Conservation (phyloP, 1,140 invertebrate genomes). For the Hypothenemus hampei region DNA sequence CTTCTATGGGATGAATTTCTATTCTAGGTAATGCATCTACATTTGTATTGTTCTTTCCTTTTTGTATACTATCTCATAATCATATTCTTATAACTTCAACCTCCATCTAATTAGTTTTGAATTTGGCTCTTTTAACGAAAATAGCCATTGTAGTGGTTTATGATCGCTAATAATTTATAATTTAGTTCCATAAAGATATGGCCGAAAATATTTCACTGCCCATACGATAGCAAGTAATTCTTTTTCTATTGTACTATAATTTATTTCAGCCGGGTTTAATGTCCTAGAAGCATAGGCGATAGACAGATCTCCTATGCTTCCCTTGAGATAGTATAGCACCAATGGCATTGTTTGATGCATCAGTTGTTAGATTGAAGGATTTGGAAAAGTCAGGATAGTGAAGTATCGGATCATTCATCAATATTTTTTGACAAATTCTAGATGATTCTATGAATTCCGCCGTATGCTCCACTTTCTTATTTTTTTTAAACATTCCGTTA, state of each 20-base stretch:
- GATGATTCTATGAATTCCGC: conserved; percentile 16
- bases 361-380: conserved; percentile 8
- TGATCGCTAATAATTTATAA: conserved; percentile 30
- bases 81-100: too few species aligned
- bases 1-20: conserved; percentile 4
- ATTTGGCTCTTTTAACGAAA: too few species aligned
- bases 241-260: conserved; percentile 18
- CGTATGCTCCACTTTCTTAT: conserved; percentile 14
- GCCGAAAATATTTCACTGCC: conserved; percentile 25
- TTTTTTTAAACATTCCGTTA: conserved; percentile 37
- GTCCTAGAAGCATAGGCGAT: conserved; percentile 17
- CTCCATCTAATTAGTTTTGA: too few species aligned
- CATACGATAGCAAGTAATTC: conserved; percentile 32
- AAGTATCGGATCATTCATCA: conserved; percentile 21
- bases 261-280: conserved; percentile 13
- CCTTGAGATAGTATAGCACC: conserved; percentile 33
- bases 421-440: conserved; percentile 24
- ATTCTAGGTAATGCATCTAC: conserved; percentile 5
- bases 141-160: conserved; percentile 10
- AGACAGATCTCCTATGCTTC: conserved; percentile 6
- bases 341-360: conserved; percentile 14
- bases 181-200: conserved; percentile 32
- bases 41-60: conserved; percentile 2
- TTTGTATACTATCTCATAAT: conserved; percentile 1
- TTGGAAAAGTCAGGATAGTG: conserved; percentile 13